phyloP scores from a whole-genome alignment of 2,888 invertebrate genomes.

The Malthinus seriepunctatus region DNA sequence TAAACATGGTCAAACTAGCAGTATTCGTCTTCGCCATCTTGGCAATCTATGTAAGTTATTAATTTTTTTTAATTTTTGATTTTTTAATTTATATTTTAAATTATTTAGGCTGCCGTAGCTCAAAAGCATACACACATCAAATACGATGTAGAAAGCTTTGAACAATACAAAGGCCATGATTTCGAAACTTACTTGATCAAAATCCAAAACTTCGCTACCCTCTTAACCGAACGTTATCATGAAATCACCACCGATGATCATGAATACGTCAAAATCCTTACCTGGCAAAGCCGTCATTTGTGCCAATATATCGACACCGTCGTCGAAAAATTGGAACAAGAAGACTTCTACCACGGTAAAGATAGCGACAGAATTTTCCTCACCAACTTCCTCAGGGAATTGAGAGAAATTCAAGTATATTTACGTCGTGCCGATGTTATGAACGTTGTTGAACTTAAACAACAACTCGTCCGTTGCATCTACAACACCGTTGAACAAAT shows the following conservation, averaged over 20 bases:
- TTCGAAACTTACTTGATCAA: not conserved
- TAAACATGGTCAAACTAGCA: conserved; percentile 1
- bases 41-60: not conserved
- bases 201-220: not conserved
- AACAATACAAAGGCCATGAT: not conserved
- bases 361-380: not conserved
- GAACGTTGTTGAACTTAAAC: not conserved
- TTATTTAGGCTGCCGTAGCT: not conserved
- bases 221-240: not conserved
- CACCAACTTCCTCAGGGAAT: not conserved
- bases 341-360: conserved; percentile 4
- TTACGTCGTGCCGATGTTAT: not conserved
- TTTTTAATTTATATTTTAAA: not conserved
- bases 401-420: not conserved
- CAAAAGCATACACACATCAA: not conserved
- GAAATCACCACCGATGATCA: not conserved
- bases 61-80: not conserved
- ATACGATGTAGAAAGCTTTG: conserved; percentile 1
- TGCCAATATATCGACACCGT: not conserved
- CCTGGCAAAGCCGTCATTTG: not conserved
- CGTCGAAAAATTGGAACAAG: not conserved
- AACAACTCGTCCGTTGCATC: not conserved
- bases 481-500: not conserved
- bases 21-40: not conserved
- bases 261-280: not conserved